phyloP scores from a whole-genome alignment of 2,888 invertebrate genomes.

The Rhingia rostrata region DNA sequence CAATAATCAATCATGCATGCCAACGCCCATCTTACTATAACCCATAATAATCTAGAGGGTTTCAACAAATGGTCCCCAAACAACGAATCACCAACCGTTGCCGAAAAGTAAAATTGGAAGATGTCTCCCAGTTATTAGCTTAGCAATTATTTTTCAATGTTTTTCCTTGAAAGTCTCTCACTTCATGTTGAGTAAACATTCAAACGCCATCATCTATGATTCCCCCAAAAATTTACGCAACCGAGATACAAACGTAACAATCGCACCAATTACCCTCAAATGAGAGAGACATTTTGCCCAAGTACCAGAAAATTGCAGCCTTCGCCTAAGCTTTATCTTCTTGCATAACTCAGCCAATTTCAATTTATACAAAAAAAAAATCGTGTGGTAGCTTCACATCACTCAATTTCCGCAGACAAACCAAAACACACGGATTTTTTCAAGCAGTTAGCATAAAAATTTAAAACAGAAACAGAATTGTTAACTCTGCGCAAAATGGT shows the following conservation, averaged over 20 bases:
- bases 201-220: background rate
- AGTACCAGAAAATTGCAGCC: constrained; percentile 63
- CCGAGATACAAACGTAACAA: constrained; percentile 1
- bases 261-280: constrained; percentile 30
- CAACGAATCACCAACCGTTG: no score
- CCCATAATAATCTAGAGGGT: no score
- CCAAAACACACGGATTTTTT: background rate
- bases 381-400: constrained; percentile 9
- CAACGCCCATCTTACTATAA: no score
- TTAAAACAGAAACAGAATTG: background rate
- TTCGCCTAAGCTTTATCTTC: constrained; percentile 39
- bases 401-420: constrained; percentile 1
- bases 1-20: no score
- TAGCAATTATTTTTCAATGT: constrained; percentile 3
- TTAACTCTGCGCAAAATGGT: constrained; percentile 8
- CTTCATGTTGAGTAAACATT: constrained; percentile 19
- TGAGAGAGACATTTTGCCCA: constrained; percentile 27
- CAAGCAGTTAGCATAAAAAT: background rate
- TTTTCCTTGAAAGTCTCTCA: constrained; percentile 1
- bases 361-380: background rate
- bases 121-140: background rate
- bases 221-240: constrained; percentile 24
- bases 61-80: no score
- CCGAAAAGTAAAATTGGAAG: background rate
- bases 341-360: constrained; percentile 47